phyloP scores from a whole-genome alignment of 1,140 invertebrate genomes.

The Holcopasites calliopsidis region DNA sequence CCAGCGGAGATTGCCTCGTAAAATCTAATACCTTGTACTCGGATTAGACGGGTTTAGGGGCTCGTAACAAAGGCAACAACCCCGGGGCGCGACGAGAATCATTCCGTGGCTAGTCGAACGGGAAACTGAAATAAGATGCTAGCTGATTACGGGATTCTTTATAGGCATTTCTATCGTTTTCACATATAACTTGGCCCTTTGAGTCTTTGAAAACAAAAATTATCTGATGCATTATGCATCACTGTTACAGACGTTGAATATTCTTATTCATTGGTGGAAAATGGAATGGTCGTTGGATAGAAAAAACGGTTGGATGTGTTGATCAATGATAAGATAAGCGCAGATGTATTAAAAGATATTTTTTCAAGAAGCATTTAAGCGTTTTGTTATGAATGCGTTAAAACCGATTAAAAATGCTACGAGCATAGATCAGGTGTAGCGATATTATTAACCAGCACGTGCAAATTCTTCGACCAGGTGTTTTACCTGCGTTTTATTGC shows the following conservation, averaged over 20 bases:
- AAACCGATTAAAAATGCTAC: too few species aligned
- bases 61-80: conserved; percentile 39
- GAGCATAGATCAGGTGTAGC: too few species aligned
- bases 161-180: neutral
- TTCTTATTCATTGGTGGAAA: neutral
- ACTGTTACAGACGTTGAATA: too few species aligned
- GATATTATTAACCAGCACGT: too few species aligned
- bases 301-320: too few species aligned
- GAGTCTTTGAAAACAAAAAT: neutral
- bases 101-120: conserved; percentile 7
- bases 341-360: too few species aligned
- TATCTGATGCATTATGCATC: too few species aligned
- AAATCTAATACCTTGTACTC: conserved; percentile 58
- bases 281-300: neutral
- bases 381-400: too few species aligned
- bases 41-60: conserved; percentile 55
- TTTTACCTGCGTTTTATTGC: too few species aligned
- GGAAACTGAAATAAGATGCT: conserved; percentile 28
- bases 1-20: conserved; percentile 52
- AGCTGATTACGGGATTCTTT: conserved; percentile 33
- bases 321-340: too few species aligned
- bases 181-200: neutral
- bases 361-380: too few species aligned
- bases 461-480: too few species aligned
- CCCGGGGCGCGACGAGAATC: conserved; percentile 20